Percentiles rank a stretch among this genome's conserved stretches.
Conservation (phyloP, 1,140 invertebrate species). For the Diplogasteroides magnus region DNA sequence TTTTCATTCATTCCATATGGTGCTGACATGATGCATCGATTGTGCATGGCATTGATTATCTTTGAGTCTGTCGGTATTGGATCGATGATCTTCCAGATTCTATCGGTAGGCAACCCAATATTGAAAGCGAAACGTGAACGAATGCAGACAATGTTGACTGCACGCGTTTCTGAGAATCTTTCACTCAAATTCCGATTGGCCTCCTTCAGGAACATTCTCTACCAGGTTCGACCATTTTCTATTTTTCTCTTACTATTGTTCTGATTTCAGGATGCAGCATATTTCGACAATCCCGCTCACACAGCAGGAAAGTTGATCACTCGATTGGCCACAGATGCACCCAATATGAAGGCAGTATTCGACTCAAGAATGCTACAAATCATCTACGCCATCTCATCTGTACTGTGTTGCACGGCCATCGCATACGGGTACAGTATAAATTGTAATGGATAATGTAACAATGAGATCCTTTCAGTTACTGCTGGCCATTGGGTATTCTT, state of each 20-base stretch:
- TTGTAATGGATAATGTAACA: not conserved
- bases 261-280: slow-evolving; percentile 57
- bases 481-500: slow-evolving; percentile 23
- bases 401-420: slow-evolving; percentile 46
- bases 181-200: slow-evolving; percentile 55
- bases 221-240: slow-evolving; percentile 41
- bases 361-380: slow-evolving; percentile 17
- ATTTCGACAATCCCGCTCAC: slow-evolving; percentile 59
- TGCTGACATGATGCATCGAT: slow-evolving; percentile 6
- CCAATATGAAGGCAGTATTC: slow-evolving; percentile 58
- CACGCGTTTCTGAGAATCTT: slow-evolving; percentile 55
- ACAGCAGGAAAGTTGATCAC: slow-evolving; percentile 57
- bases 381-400: slow-evolving; percentile 55
- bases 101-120: too few species aligned
- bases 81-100: slow-evolving; percentile 4
- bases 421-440: slow-evolving; percentile 40
- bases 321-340: slow-evolving; percentile 58
- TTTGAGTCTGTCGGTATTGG: slow-evolving; percentile 1
- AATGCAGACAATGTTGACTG: slow-evolving; percentile 27
- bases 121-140: too few species aligned
- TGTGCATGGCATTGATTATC: slow-evolving; percentile 8
- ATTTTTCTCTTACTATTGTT: too few species aligned
- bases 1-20: slow-evolving; percentile 15
- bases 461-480: not conserved
- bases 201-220: slow-evolving; percentile 57